Percentiles rank a stretch among this genome's conserved stretches.
Conservation (phyloP, 2,797 vertebrate species). For the Mus caroli region DNA sequence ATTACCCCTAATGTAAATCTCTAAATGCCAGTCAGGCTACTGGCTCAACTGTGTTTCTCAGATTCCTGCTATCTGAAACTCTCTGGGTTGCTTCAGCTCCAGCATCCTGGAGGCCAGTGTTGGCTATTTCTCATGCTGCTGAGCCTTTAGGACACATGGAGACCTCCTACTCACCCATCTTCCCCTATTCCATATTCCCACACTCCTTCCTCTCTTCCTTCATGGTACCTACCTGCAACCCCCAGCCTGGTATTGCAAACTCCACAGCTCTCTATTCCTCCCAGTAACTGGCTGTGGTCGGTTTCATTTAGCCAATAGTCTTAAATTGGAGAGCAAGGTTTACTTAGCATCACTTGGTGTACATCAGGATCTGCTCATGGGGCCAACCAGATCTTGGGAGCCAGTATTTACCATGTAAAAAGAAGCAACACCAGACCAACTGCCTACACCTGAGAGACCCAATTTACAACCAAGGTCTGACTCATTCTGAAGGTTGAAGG, state of each 20-base stretch:
- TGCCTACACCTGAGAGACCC: not conserved
- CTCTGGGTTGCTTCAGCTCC: not conserved
- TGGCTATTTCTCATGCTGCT: not conserved
- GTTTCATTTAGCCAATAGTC: not conserved
- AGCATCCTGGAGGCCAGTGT: not conserved
- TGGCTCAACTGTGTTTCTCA: not conserved
- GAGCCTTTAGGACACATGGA: not conserved
- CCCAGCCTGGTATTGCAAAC: not conserved
- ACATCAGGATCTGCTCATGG: not conserved
- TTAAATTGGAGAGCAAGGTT: not conserved
- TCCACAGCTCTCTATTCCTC: not conserved
- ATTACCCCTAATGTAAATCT: not conserved
- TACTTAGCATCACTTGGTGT: not conserved
- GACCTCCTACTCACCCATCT: not conserved
- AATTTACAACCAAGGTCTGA: not conserved
- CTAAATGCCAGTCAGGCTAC: not conserved
- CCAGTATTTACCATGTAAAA: not conserved
- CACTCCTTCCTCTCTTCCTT: not conserved
- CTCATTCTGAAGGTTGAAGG: not conserved
- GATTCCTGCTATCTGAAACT: not conserved
- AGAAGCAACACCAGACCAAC: not conserved
- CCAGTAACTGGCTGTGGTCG: not conserved
- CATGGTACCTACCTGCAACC: not conserved
- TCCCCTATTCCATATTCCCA: no score
- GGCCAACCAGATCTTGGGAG: not conserved